Percentiles rank a stretch among this genome's conserved stretches.
phyloP scores from a whole-genome alignment of 2,113 vertebrate genomes.

The Notarius quadriscutis region DNA sequence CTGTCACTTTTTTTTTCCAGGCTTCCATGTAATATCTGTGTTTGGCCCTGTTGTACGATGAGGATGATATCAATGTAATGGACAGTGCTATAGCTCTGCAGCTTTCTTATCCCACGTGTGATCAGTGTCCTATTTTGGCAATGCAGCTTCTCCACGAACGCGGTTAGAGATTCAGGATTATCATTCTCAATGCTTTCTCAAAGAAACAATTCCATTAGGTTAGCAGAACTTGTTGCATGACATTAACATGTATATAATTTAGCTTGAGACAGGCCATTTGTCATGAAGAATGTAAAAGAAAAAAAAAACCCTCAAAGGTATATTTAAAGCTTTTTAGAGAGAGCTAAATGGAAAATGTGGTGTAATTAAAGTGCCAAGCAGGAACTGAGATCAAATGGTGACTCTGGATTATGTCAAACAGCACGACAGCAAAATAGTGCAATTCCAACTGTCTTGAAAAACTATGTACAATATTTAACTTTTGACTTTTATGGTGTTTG shows the following conservation, averaged over 20 bases:
- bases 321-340: background rate
- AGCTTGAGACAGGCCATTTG: background rate
- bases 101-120: conserved; percentile 35
- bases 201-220: conserved; percentile 4
- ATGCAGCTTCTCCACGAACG: conserved; percentile 19
- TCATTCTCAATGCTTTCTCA: conserved; percentile 12
- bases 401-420: conserved; percentile 27
- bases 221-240: background rate
- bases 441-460: background rate
- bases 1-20: conserved; percentile 4
- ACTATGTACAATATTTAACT: background rate
- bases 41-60: conserved; percentile 17
- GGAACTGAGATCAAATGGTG: conserved; percentile 18
- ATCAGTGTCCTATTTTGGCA: conserved; percentile 48
- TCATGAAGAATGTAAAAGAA: background rate
- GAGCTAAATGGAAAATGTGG: conserved; percentile 8
- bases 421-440: background rate
- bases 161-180: background rate
- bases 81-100: conserved; percentile 23
- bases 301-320: background rate
- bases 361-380: conserved; percentile 37
- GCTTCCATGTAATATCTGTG: conserved; percentile 5
- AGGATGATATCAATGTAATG: conserved; percentile 4
- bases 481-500: conserved; percentile 5
- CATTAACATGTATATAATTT: background rate